phyloP scores from a whole-genome alignment of 2,113 vertebrate species.

The Marmota flaviventris region DNA sequence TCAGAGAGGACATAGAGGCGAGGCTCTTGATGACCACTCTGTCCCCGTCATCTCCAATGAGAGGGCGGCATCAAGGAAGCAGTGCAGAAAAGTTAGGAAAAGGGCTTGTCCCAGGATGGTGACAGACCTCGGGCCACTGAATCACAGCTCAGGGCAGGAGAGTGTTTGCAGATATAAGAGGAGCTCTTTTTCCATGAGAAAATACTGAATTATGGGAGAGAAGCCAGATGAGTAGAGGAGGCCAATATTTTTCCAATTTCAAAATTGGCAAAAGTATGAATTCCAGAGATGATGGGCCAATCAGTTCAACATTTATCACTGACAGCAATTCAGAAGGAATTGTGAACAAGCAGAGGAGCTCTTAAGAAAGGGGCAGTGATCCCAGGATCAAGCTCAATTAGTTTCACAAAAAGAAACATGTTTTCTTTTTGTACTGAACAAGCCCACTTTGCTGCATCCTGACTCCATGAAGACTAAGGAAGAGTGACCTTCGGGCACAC shows the following conservation, averaged over 20 bases:
- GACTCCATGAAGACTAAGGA: background rate
- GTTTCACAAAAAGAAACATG: background rate
- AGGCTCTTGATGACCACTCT: background rate
- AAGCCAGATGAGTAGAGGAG: background rate
- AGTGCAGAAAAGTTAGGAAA: background rate
- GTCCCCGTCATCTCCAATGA: background rate
- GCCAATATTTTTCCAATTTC: constrained; percentile 40
- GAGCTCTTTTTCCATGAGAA: background rate
- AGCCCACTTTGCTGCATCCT: background rate
- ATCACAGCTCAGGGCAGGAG: background rate
- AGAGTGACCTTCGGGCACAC: no score
- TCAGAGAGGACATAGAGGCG: background rate
- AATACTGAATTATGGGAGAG: background rate
- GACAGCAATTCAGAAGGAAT: background rate
- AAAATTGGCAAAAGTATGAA: constrained; percentile 15
- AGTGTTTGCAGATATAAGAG: background rate
- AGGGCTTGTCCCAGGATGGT: background rate
- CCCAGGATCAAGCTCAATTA: no score
- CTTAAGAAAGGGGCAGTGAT: fast-evolving
- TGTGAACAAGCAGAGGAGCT: background rate
- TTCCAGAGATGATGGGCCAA: background rate
- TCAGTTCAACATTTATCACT: background rate
- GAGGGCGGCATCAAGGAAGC: no score
- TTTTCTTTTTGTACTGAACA: background rate
- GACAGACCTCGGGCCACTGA: fast-evolving